Evolutionary conservation across 2,888 invertebrate species (phyloP), one percentile per base, ranked within the genome.

Genomic region (Lutraria lutraria): DNA sequence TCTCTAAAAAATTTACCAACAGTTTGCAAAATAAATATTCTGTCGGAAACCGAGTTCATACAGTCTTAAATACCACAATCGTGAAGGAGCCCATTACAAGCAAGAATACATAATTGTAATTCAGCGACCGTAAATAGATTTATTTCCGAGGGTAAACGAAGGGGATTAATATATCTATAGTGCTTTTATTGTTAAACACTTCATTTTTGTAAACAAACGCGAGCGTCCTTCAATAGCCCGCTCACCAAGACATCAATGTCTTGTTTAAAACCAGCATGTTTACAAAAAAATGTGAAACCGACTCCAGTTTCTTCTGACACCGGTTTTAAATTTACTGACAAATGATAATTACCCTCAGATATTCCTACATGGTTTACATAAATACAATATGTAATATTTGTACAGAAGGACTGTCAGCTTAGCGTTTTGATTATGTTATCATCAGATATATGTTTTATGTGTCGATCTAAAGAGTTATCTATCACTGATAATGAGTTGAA

Each of bases 131-230:
- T 84, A 84, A 31, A 80, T 85, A 80, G 56, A 79, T 85, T 85
- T 80, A 80, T 76, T 34, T 80, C 85, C 25, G 43, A 53, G 16
- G 54, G 76, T 56, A 85, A 54, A 85, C 54, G 85, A 52, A 52
- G 85, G 43, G 79, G 56, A 79, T 85, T 79, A 53, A 79, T 43
- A 56, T 60, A 25, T 56, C 31, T 34, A 85, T 79, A 85, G 60
- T 80, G 25, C 34, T 54, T 85, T 43, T 85, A 85, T 80, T 85
- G 85, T 85, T 80, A 80, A 85, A 80, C 85, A 79, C 80, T 85
- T 79, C 56, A 85, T 60, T 53, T 85, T 79, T 85, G 79, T 85
- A 85, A 85, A 85, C 85, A 85, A 85, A 85, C 85, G 54, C 56
- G 76, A 85, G 68, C 56, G 25, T n/a, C 15, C 60, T 85, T 85